Evolutionary conservation across 2,113 vertebrate species (phyloP).

Genomic region (Phyllostomus discolor): DNA sequence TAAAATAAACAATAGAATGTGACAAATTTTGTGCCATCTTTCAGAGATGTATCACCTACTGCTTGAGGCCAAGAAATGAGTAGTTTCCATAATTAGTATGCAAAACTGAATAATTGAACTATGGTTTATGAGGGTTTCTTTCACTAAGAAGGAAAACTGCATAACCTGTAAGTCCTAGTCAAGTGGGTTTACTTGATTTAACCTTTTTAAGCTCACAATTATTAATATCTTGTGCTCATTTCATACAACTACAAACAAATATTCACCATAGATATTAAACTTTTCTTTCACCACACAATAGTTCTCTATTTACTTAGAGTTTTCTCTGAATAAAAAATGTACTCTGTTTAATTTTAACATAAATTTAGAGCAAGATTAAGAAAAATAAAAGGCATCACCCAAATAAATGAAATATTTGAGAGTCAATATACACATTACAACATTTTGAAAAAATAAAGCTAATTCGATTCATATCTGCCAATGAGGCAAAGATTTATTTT

Average conservation of each 20-base stretch:
- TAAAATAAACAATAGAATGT: constrained; percentile 70
- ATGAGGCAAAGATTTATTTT: background rate
- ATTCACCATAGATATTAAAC: constrained; percentile 30
- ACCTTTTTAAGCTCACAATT: constrained; percentile 70
- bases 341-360: constrained; percentile 45
- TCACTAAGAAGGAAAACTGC: constrained; percentile 68
- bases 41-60: constrained; percentile 75
- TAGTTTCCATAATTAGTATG: constrained; percentile 79
- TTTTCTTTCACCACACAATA: background rate
- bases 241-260: constrained; percentile 66
- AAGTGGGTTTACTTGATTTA: constrained; percentile 74
- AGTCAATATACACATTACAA: constrained; percentile 33
- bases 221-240: constrained; percentile 49
- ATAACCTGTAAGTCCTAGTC: constrained; percentile 69
- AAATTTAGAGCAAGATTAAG: constrained; percentile 15
- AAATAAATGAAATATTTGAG: constrained; percentile 31
- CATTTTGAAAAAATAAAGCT: constrained; percentile 18
- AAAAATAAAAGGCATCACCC: constrained; percentile 11
- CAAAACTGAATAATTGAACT: constrained; percentile 80
- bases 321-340: constrained; percentile 60
- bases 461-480: constrained; percentile 51
- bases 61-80: constrained; percentile 78
- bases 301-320: background rate
- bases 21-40: constrained; percentile 73
- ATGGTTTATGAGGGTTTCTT: constrained; percentile 66